Evolutionary conservation across 2,888 invertebrate species (phyloP), one percentile per base, ranked within the genome.

Genomic region (Creontiades dilutus): DNA sequence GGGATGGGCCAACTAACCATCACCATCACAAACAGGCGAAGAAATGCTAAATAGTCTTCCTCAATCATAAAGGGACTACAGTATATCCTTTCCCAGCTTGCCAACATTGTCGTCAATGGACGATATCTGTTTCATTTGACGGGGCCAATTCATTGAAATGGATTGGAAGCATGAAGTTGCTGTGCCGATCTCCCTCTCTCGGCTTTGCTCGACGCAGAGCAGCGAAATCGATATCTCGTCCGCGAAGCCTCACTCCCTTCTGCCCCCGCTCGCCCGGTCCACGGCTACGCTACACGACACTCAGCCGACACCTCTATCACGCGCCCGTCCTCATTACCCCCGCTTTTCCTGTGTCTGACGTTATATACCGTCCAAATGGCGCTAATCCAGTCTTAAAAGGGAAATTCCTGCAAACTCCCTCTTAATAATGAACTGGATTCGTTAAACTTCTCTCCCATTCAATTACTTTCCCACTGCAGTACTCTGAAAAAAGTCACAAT

Each of bases 181-280:
- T 11, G 68, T 23, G 19, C 23, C 19, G 68, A 68, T 68, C 68
- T 19, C 68, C 68, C 68, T 19, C 7, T 23, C 27, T 68, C 23
- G 0, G 27, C 68, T 68, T 68, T 27, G 61, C 68, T 68, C 23
- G 19, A 68, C 68, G 23, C 23, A 47, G 78, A 78, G 78, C 37
- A 78, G 47, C 37, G 78, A 78, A n/a, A 78, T 78, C 78, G 78
- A 78, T 78, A 78, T 76, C 76, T 76, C 28, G 28, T 46, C 28
- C 12, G 76, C 27, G 76, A 28, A 11, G 61, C 46, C 28, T 76
- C 76, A 16, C 14, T 28, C 76, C 76, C 76, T 76, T n/a, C 68
- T 12, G 9, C 76, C 27, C 12, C 28, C 4, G 27, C 76, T 28
- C 78, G 0, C 4, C 37, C 37, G 7, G 37, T 37, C 37, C 7